Base-by-base conservation (phyloP, 1,140 invertebrate genomes). In the Sycobia sp. region DNA sequence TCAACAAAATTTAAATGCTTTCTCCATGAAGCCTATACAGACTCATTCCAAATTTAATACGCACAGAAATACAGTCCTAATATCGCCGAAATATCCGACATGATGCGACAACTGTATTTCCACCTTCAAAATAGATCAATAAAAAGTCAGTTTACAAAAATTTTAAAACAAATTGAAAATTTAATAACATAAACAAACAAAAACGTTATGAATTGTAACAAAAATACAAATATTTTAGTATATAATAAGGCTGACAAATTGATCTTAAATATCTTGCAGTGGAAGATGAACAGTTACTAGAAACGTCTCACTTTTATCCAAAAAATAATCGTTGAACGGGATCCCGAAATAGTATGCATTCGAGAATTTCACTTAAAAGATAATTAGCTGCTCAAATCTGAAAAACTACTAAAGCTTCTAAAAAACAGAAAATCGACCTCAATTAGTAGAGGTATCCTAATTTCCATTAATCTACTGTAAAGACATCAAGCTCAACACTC, bases 281-380 rank as follows among this genome's bases (percentile, higher is more conserved):
- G 29, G 47, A 50, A 34, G 4, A 10, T 50, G 9, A 50, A 34
- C 10, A 16, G 47, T 18, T 50, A 20, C 14, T 50, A 34, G 3
- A 50, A 50, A 50, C n/a, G 29, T 18, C 11, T 50, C 32, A 4
- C 47, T 3, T 16, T 32, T 11, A 7, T 50, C 32, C 27, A 50
- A 34, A 16, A 20, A 11, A 11, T 34, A 20, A 50, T 50, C 16
- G 1, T 2, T 9, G 47, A 50, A 3, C 14, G n/a, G 2, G 2
- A 20, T 20, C 7, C 47, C 3, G 18, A 50, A 50, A 50, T 50
- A 34, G 11, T 34, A 4, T 50, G 27, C 10, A 14, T 50, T 5
- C n/a, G 34, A 34, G 47, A 50, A 34, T 32, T 29, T 8, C 29
- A 50, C 23, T 50, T 50, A 10, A 50, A 34, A 50, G 11, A 34